Percentiles rank a stretch among this genome's conserved stretches.
Conservation (phyloP, 2,888 invertebrate species). For the Diabrotica balteata region DNA sequence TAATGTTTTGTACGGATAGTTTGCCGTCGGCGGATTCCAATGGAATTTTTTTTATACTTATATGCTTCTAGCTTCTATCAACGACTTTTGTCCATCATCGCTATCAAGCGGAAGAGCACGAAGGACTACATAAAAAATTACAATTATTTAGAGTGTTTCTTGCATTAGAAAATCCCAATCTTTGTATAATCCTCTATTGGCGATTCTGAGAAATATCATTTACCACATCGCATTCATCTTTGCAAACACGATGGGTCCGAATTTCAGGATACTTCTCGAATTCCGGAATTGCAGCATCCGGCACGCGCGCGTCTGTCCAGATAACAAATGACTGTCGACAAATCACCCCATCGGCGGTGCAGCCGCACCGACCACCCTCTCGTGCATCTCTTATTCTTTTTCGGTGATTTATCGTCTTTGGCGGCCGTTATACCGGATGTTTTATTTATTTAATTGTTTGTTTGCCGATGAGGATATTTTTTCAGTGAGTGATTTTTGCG, state of each 20-base stretch:
- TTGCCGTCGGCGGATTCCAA: too few species aligned
- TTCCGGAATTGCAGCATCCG: slow-evolving; percentile 46
- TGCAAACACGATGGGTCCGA: neutral
- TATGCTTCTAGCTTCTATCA: too few species aligned
- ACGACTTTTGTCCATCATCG: too few species aligned
- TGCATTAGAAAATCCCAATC: too few species aligned
- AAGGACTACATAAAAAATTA: too few species aligned
- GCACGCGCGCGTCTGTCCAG: slow-evolving; percentile 49
- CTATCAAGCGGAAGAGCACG: too few species aligned
- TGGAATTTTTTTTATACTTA: too few species aligned
- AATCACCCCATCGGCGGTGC: slow-evolving; percentile 47
- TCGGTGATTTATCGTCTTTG: slow-evolving; percentile 44
- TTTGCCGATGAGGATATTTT: slow-evolving; percentile 51
- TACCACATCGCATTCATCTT: slow-evolving; percentile 3
- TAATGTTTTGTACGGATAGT: too few species aligned
- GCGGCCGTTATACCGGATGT: slow-evolving; percentile 51
- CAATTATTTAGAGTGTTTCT: too few species aligned
- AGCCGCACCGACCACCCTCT: slow-evolving; percentile 17
- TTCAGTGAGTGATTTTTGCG: slow-evolving; percentile 50
- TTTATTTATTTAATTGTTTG: slow-evolving; percentile 59
- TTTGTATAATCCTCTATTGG: too few species aligned
- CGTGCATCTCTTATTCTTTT: slow-evolving; percentile 37
- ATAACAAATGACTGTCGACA: slow-evolving; percentile 57
- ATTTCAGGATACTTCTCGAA: slow-evolving; percentile 28
- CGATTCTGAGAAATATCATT: neutral